phyloP scores from a whole-genome alignment of 2,113 vertebrate genomes.

The Cyanistes caeruleus region DNA sequence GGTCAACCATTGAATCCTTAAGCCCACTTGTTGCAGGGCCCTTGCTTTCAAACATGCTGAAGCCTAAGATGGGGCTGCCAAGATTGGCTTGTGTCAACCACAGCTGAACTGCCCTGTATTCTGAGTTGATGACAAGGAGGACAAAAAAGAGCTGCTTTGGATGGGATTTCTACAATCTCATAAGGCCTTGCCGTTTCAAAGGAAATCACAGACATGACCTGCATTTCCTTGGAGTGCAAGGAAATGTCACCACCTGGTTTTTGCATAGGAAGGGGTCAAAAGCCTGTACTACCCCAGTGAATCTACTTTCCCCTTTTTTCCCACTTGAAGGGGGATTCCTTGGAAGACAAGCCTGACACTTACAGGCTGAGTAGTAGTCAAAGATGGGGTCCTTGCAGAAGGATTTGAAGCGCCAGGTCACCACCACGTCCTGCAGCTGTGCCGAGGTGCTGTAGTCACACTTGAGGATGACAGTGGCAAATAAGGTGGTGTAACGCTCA shows the following conservation, averaged over 20 bases:
- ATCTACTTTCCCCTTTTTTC: not conserved
- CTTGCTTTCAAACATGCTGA: not conserved
- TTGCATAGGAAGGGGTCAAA: not conserved
- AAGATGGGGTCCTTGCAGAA: slow-evolving; percentile 96
- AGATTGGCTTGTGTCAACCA: not conserved
- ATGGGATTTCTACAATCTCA: not conserved
- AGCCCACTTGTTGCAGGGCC: not conserved
- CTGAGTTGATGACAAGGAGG: not conserved
- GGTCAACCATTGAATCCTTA: not conserved
- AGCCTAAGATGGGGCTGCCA: not conserved
- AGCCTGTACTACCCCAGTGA: not conserved
- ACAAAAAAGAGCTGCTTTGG: not conserved
- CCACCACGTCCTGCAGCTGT: slow-evolving; percentile 83
- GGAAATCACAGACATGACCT: not conserved
- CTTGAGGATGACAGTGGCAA: slow-evolving; percentile 81
- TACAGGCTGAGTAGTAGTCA: slow-evolving; percentile 89
- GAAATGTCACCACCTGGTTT: not conserved
- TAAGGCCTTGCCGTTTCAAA: not conserved
- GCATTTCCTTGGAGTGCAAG: not conserved
- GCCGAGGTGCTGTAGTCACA: slow-evolving; percentile 94
- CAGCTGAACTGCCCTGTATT: not conserved
- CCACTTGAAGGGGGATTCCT: not conserved
- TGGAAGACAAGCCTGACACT: slow-evolving; percentile 29
- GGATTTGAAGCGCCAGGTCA: slow-evolving; percentile 93
- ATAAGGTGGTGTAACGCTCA: slow-evolving; percentile 82